Percentiles rank a stretch among this genome's conserved stretches.
phyloP scores from a whole-genome alignment of 2,888 invertebrate species.

The Oligia latruncula region DNA sequence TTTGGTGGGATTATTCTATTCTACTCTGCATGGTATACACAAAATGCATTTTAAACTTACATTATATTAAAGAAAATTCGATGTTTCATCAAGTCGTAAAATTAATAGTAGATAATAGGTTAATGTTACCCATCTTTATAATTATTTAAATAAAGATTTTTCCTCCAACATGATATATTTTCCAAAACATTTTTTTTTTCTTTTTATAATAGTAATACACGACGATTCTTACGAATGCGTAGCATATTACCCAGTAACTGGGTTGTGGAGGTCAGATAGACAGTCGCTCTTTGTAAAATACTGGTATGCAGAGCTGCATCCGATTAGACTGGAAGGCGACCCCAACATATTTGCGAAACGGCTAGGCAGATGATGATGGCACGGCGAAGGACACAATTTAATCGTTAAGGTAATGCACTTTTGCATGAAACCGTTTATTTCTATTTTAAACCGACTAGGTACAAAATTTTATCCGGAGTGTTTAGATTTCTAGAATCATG shows the following conservation, averaged over 20 bases:
- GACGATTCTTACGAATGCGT: neutral
- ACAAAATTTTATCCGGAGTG: neutral
- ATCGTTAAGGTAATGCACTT: neutral
- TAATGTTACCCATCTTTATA: no score
- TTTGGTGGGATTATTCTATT: no score
- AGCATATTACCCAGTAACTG: neutral
- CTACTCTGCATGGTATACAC: no score
- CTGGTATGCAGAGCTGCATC: neutral
- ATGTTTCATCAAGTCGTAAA: no score
- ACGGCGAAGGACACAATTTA: neutral
- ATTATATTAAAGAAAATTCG: no score
- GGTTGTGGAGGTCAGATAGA: neutral
- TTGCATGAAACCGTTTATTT: neutral
- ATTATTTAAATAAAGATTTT: no score
- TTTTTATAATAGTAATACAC: neutral
- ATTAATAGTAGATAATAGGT: no score
- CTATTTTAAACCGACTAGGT: no score
- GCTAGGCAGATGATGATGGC: neutral
- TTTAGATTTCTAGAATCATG: neutral
- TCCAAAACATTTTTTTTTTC: fast-evolving
- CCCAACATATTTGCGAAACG: neutral
- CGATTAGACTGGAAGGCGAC: neutral
- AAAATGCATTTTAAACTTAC: no score
- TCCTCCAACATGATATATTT: no score
- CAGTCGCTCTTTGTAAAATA: neutral